phyloP scores from a whole-genome alignment of 2,797 vertebrate genomes.

The Mormyrops attenuatus region DNA sequence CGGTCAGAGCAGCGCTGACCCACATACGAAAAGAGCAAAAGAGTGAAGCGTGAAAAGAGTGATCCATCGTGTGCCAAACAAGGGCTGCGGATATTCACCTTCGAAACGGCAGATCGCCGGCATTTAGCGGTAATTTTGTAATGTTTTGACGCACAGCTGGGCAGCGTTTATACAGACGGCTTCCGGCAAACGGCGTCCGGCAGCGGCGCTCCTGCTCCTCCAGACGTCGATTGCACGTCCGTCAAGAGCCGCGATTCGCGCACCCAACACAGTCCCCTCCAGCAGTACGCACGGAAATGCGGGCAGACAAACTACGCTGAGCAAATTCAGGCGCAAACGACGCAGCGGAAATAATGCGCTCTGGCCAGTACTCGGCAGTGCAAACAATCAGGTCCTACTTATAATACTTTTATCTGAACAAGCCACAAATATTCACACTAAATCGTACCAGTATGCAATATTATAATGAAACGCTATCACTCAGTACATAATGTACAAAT shows the following conservation, averaged over 20 bases:
- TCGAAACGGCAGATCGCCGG: background rate
- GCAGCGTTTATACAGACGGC: background rate
- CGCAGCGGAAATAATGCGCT: background rate
- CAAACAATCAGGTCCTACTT: background rate
- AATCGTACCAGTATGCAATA: background rate
- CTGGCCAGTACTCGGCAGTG: background rate
- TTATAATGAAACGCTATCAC: background rate
- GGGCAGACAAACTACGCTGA: background rate
- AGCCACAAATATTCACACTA: background rate
- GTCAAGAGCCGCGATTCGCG: background rate
- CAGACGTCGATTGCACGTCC: background rate
- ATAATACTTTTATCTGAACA: background rate
- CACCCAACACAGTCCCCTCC: background rate
- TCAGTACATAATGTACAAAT: background rate
- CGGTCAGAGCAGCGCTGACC: background rate
- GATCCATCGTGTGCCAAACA: background rate
- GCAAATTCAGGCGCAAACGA: background rate
- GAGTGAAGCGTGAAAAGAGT: background rate
- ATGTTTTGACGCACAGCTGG: background rate
- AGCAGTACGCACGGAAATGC: background rate
- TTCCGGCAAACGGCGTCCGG: too few relatives aligned
- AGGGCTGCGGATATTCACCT: background rate
- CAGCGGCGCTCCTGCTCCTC: background rate
- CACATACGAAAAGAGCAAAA: background rate
- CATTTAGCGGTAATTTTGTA: background rate